Percentiles rank a stretch among this genome's conserved stretches.
phyloP scores from a whole-genome alignment of 2,888 invertebrate species.

The Leptothorax acervorum region DNA sequence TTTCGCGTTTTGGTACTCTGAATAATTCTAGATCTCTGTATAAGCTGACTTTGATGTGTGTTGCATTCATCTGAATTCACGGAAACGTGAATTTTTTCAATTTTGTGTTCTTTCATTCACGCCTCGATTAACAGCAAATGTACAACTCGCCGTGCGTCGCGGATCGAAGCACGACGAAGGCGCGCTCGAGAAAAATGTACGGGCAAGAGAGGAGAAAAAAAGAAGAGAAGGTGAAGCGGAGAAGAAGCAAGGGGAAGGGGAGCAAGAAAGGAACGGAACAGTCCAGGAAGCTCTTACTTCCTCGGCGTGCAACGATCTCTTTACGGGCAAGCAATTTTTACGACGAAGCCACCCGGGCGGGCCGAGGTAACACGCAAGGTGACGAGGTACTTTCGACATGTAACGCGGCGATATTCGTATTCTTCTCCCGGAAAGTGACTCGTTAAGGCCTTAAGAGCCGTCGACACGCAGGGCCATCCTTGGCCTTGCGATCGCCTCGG shows the following conservation, averaged over 20 bases:
- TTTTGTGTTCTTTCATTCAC: constrained; percentile 32
- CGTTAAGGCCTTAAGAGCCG: constrained; percentile 56
- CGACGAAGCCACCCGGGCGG: constrained; percentile 82
- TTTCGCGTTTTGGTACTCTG: neutral
- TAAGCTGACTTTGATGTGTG: neutral
- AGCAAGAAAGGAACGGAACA: constrained; percentile 64
- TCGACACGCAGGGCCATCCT: constrained; percentile 38
- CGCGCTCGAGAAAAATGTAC: constrained; percentile 39
- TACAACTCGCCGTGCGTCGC: constrained; percentile 39
- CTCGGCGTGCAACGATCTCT: constrained; percentile 82
- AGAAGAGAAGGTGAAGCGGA: constrained; percentile 9
- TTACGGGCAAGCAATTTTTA: constrained; percentile 85
- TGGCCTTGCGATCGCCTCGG: neutral
- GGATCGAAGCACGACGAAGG: constrained; percentile 49
- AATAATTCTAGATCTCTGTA: neutral
- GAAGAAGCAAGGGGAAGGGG: constrained; percentile 5
- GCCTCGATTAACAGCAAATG: constrained; percentile 47
- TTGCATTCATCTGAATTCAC: neutral
- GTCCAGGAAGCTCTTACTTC: constrained; percentile 83
- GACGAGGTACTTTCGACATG: constrained; percentile 75
- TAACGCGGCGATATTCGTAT: constrained; percentile 53
- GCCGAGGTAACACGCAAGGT: constrained; percentile 83
- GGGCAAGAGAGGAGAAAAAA: neutral
- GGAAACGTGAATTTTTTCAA: constrained; percentile 21
- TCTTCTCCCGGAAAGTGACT: constrained; percentile 66